phyloP scores from a whole-genome alignment of 1,140 invertebrate species.

The Physella acuta region DNA sequence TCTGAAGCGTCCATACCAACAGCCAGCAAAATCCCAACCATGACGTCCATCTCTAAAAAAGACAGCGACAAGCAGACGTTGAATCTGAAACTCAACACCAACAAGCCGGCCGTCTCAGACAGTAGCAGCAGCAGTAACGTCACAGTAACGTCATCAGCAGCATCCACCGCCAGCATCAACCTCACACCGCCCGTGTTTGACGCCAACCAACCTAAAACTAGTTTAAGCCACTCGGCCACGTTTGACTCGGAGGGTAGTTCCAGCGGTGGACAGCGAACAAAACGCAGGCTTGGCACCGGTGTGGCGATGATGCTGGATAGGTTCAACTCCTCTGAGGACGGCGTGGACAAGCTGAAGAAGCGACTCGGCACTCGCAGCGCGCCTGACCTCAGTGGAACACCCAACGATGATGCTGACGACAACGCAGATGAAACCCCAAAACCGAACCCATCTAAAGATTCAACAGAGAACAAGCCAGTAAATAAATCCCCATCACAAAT shows the following conservation, averaged over 20 bases:
- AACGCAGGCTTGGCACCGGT: slow-evolving; percentile 27
- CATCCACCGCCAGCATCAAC: neutral
- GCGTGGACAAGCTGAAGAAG: slow-evolving; percentile 22
- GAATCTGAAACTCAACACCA: neutral
- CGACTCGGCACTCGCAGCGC: slow-evolving; percentile 29
- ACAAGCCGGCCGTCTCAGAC: neutral
- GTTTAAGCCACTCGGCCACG: neutral
- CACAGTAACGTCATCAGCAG: neutral
- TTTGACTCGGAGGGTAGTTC: neutral
- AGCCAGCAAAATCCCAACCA: neutral
- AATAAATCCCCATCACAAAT: slow-evolving; percentile 17
- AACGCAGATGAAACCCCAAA: neutral
- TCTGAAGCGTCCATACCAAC: slow-evolving; percentile 7
- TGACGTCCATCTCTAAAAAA: neutral
- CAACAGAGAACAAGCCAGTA: neutral
- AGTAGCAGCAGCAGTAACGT: neutral
- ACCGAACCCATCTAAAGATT: neutral
- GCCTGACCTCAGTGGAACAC: slow-evolving; percentile 24
- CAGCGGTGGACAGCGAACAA: neutral
- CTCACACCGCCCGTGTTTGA: neutral
- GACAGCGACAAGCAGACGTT: neutral
- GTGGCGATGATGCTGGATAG: slow-evolving; percentile 43
- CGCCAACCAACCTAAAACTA: neutral
- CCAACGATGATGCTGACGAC: neutral
- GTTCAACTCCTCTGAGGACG: slow-evolving; percentile 46